These are phyloP conservation scores for Probaryconus sp. DNA, from an alignment of 1,140 invertebrate genomes.

Conservation along the genomic window DNA sequence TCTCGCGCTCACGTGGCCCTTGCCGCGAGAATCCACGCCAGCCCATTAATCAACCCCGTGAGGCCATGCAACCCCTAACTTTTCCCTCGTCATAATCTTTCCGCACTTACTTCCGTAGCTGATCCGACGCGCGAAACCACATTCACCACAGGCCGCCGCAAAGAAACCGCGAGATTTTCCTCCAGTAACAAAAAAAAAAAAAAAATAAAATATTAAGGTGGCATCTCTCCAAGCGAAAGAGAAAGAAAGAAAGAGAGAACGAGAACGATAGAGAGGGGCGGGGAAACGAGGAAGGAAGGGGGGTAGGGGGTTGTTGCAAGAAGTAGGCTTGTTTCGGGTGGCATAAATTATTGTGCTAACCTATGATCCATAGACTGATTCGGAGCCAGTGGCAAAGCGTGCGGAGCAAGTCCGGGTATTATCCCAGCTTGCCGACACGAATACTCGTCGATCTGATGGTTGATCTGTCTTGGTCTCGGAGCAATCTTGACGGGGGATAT, in stretches of 20 bases:
- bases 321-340: background rate
- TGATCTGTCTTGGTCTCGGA: constrained; percentile 15
- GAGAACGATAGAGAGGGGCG: no score
- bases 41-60: constrained; percentile 43
- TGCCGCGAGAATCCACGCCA: constrained; percentile 20
- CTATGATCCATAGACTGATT: constrained; percentile 75
- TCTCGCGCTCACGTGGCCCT: constrained; percentile 54
- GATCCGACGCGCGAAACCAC: background rate
- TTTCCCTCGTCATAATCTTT: constrained; percentile 42
- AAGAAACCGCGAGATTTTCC: background rate
- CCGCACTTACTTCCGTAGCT: background rate
- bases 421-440: constrained; percentile 46
- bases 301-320: background rate
- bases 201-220: no score
- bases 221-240: constrained; percentile 3
- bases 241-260: constrained; percentile 11
- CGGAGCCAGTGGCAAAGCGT: constrained; percentile 57
- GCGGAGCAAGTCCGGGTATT: constrained; percentile 40
- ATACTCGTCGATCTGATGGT: constrained; percentile 26
- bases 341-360: constrained; percentile 66
- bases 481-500: constrained; percentile 16
- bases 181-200: constrained; percentile 6
- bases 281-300: background rate
- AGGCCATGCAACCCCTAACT: constrained; percentile 38
- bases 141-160: constrained; percentile 15